These are phyloP conservation scores for Anguilla japonica DNA, from an alignment of 2,113 vertebrate genomes.

Conservation along the genomic window DNA sequence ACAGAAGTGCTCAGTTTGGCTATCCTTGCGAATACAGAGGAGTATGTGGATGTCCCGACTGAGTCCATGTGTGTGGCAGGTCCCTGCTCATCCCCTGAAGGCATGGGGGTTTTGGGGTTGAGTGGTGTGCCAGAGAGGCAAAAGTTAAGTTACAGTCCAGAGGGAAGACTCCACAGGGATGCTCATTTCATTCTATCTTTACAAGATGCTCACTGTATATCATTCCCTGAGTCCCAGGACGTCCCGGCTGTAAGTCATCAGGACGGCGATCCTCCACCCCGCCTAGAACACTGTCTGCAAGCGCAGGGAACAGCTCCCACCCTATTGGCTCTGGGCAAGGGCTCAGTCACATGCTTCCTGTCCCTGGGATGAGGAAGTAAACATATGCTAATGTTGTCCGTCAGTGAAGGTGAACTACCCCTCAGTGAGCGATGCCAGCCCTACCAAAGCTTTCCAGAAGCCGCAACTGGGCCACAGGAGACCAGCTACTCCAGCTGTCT, in stretches of 20 bases:
- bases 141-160: not conserved
- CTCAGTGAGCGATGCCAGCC: too few relatives aligned
- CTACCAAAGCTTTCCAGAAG: too few relatives aligned
- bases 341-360: not conserved
- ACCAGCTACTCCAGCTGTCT: too few relatives aligned
- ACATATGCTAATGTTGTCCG: not conserved
- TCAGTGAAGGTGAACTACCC: too few relatives aligned
- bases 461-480: too few relatives aligned
- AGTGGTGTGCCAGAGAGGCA: conserved; percentile 4
- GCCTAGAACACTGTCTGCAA: not conserved
- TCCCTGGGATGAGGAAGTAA: not conserved
- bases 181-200: not conserved
- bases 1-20: not conserved
- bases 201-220: not conserved
- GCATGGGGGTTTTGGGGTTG: too few relatives aligned
- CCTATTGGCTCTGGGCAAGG: not conserved
- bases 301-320: not conserved
- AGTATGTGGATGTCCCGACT: not conserved
- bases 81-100: not conserved
- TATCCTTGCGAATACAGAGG: not conserved
- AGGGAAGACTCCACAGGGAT: not conserved
- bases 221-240: not conserved
- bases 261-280: not conserved
- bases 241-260: not conserved
- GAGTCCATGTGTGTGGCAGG: not conserved